Evolutionary conservation across 2,113 vertebrate species (phyloP).

Genomic region (Salvator merianae): DNA sequence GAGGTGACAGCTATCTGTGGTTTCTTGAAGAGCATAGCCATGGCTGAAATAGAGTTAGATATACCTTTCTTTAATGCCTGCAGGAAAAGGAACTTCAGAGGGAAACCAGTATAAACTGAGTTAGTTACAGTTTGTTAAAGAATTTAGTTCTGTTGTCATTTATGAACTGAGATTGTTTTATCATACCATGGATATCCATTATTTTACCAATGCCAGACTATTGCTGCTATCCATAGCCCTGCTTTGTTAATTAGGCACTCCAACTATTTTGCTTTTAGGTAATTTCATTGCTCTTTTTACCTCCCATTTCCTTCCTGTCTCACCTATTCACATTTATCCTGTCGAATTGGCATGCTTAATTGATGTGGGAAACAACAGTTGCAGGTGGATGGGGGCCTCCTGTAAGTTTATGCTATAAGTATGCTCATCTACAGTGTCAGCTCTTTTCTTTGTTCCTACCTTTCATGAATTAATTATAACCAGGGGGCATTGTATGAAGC

Average conservation of each 20-base stretch:
- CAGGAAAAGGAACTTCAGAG: not conserved
- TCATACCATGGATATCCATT: too few relatives aligned
- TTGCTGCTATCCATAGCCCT: not conserved
- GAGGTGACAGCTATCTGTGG: not conserved
- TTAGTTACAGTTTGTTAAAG: not conserved
- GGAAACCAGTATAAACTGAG: not conserved
- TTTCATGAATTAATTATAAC: too few relatives aligned
- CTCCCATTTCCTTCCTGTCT: not conserved
- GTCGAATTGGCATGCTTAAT: too few relatives aligned
- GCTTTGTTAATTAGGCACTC: not conserved
- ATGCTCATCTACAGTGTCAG: too few relatives aligned
- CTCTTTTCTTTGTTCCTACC: too few relatives aligned
- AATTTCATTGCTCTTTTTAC: not conserved
- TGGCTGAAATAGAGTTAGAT: not conserved
- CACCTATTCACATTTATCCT: too few relatives aligned
- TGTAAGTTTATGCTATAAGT: too few relatives aligned
- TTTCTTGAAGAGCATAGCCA: not conserved
- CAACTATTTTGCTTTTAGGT: not conserved
- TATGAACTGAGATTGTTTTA: too few relatives aligned
- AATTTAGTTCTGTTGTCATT: too few relatives aligned
- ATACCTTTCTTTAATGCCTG: not conserved
- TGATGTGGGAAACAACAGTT: too few relatives aligned
- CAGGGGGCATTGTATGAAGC: too few relatives aligned
- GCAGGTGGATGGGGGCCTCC: too few relatives aligned
- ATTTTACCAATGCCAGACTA: not conserved